Percentiles rank a stretch among this genome's conserved stretches.
These are phyloP conservation scores for Pseudochirops corinnae DNA, from an alignment of 2,797 vertebrate genomes.

Conservation along the genomic window DNA sequence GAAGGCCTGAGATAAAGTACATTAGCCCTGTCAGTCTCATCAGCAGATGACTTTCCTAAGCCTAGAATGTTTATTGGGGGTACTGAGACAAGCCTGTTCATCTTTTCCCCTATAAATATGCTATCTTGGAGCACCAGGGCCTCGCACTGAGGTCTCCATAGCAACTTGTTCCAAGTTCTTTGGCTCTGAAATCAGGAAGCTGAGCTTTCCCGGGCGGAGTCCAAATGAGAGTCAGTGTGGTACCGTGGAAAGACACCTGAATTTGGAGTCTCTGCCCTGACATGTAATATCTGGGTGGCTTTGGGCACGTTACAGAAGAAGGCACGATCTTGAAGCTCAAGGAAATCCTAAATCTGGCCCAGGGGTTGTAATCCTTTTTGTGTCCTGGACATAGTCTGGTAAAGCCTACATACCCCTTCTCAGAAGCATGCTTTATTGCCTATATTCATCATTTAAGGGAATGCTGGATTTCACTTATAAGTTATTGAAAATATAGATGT, in stretches of 20 bases:
- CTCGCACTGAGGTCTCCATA: slow-evolving; percentile 2
- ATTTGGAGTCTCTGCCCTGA: slow-evolving; percentile 4
- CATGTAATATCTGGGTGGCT: slow-evolving; percentile 9
- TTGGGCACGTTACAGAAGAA: not conserved
- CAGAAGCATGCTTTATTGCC: not conserved
- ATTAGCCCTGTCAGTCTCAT: slow-evolving; percentile 58
- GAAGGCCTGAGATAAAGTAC: slow-evolving; percentile 66
- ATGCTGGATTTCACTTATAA: not conserved
- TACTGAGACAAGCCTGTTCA: not conserved
- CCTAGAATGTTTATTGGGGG: not conserved
- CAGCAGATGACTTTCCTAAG: slow-evolving; percentile 20
- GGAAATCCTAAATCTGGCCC: not conserved
- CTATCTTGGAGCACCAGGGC: not conserved
- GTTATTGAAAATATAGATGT: not conserved
- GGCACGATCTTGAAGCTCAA: not conserved
- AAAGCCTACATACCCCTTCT: not conserved
- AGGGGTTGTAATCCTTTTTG: not conserved
- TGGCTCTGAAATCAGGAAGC: slow-evolving; percentile 6
- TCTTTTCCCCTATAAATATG: slow-evolving; percentile 11
- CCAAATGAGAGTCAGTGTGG: not conserved
- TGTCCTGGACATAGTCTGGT: not conserved
- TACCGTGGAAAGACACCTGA: not conserved
- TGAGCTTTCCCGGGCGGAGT: not conserved
- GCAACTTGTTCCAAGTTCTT: not conserved
- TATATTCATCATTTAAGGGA: not conserved